Evolutionary conservation across 2,888 invertebrate species (phyloP).

Genomic region (Apamea monoglypha): DNA sequence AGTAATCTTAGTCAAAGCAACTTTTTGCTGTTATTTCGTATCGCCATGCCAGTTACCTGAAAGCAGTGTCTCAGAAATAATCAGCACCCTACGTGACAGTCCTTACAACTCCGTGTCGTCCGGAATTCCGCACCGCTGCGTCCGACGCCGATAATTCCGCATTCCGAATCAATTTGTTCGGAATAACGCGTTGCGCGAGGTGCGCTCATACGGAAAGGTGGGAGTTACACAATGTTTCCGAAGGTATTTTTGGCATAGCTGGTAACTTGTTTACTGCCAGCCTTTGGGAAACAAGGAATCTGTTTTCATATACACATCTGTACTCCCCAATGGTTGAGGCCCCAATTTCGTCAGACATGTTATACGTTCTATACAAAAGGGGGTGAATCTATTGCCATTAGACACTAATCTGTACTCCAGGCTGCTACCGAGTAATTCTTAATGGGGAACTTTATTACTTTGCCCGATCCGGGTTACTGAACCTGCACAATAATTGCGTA

Average conservation of each 20-base stretch:
- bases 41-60: conserved; percentile 4
- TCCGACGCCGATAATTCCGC: conserved; percentile 57
- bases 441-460: not conserved
- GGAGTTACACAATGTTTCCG: not conserved
- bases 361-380: not conserved
- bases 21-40: conserved; percentile 5
- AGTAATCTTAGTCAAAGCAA: conserved; percentile 16
- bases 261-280: conserved; percentile 15
- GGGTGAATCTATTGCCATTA: not conserved
- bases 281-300: not conserved
- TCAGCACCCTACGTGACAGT: conserved; percentile 49
- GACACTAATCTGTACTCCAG: not conserved
- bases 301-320: not conserved
- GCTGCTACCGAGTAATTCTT: not conserved
- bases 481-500: not conserved
- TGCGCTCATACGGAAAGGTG: conserved; percentile 30
- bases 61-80: conserved; percentile 44
- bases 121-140: conserved; percentile 61
- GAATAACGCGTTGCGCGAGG: conserved; percentile 51
- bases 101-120: conserved; percentile 46
- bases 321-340: too few relatives aligned
- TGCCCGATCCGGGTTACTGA: not conserved
- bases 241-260: conserved; percentile 16
- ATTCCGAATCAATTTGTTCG: conserved; percentile 59
- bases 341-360: not conserved